A percentile compares a stretch with the other conserved stretches of the same genome.
Conservation (phyloP, 2,113 vertebrate genomes). For the Phylloscopus trochilus region DNA sequence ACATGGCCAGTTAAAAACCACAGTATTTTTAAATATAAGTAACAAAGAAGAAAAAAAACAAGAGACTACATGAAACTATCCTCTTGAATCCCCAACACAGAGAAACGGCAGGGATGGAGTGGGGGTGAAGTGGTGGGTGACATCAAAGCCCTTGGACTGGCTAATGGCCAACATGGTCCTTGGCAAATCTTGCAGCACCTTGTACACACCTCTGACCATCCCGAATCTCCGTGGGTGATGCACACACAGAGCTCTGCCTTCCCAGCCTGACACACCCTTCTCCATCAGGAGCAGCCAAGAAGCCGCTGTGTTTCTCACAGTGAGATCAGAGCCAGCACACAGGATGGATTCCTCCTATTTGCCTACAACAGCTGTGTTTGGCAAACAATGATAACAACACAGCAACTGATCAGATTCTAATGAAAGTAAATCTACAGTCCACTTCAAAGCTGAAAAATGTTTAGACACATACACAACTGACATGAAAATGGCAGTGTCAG, state of each 20-base stretch:
- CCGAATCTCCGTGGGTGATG: fast-evolving
- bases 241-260: background rate
- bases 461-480: background rate
- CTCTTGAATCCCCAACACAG: background rate
- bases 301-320: fast-evolving
- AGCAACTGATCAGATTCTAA: background rate
- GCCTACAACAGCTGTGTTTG: background rate
- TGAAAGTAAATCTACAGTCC: background rate
- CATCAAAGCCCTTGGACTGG: background rate
- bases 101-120: background rate
- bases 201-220: fast-evolving
- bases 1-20: background rate
- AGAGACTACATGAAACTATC: background rate
- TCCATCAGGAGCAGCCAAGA: background rate
- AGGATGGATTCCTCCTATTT: background rate
- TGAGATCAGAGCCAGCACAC: background rate
- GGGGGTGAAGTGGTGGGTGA: background rate
- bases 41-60: background rate
- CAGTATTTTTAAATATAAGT: background rate
- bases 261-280: conserved; percentile 17
- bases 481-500: background rate
- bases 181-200: background rate
- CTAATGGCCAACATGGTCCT: background rate
- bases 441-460: background rate
- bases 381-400: fast-evolving